These are phyloP conservation scores for Hylaea fasciaria DNA, from an alignment of 2,888 invertebrate genomes.

Conservation along the genomic window DNA sequence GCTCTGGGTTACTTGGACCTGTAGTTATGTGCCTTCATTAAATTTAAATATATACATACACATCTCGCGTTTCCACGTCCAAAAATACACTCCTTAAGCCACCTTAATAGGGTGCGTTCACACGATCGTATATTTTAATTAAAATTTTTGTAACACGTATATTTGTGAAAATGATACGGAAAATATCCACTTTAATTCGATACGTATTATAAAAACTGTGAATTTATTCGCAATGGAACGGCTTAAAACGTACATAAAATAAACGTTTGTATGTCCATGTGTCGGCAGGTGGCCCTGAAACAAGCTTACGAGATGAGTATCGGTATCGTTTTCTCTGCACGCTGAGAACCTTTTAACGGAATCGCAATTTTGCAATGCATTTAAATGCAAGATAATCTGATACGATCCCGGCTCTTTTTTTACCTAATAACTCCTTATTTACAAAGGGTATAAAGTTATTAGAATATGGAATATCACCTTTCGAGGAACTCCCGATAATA, in stretches of 20 bases:
- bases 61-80: neutral
- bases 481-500: slow-evolving; percentile 41
- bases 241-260: slow-evolving; percentile 71
- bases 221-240: slow-evolving; percentile 69
- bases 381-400: slow-evolving; percentile 68
- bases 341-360: slow-evolving; percentile 66
- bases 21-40: neutral
- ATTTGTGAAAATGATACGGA: slow-evolving; percentile 54
- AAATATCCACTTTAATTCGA: slow-evolving; percentile 65
- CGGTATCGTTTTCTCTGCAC: slow-evolving; percentile 65
- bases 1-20: no score
- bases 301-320: slow-evolving; percentile 59
- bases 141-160: slow-evolving; percentile 46
- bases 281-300: slow-evolving; percentile 74
- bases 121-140: slow-evolving; percentile 50
- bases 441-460: slow-evolving; percentile 61
- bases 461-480: slow-evolving; percentile 44
- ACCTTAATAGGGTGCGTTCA: slow-evolving; percentile 42
- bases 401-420: slow-evolving; percentile 45
- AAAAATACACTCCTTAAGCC: slow-evolving; percentile 15
- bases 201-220: slow-evolving; percentile 73
- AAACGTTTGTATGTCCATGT: slow-evolving; percentile 65
- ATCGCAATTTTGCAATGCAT: slow-evolving; percentile 66
- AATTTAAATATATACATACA: neutral
- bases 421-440: slow-evolving; percentile 55